phyloP scores from a whole-genome alignment of 2,888 invertebrate species.

The Galeruca laticollis region DNA sequence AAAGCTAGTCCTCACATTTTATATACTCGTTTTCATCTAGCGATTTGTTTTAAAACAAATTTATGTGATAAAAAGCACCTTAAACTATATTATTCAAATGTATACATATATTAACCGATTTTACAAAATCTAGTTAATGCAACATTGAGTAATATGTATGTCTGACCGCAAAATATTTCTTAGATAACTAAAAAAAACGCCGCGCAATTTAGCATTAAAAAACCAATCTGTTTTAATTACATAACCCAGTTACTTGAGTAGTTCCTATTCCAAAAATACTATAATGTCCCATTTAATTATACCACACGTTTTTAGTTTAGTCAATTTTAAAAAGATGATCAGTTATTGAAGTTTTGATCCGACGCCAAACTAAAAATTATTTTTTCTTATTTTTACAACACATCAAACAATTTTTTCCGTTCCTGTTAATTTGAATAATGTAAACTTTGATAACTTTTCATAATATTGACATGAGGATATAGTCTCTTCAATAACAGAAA shows the following conservation, averaged over 20 bases:
- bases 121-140: too few relatives aligned
- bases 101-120: too few relatives aligned
- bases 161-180: not conserved
- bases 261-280: constrained; percentile 5
- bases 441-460: not conserved
- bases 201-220: not conserved
- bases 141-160: too few relatives aligned
- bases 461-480: not conserved
- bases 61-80: too few relatives aligned
- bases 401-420: not conserved
- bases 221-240: not conserved
- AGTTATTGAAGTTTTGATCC: constrained; percentile 1
- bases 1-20: too few relatives aligned
- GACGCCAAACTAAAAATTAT: not conserved
- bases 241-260: not conserved
- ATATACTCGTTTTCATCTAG: too few relatives aligned
- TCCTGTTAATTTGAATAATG: not conserved
- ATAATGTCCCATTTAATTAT: not conserved
- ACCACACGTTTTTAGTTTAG: not conserved
- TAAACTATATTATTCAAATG: too few relatives aligned
- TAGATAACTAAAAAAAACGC: not conserved
- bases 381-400: constrained; percentile 1
- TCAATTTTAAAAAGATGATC: not conserved
- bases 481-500: too few relatives aligned
- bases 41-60: too few relatives aligned